Base-by-base conservation (phyloP, 2,888 invertebrate genomes). In the Colostygia pectinataria region DNA sequence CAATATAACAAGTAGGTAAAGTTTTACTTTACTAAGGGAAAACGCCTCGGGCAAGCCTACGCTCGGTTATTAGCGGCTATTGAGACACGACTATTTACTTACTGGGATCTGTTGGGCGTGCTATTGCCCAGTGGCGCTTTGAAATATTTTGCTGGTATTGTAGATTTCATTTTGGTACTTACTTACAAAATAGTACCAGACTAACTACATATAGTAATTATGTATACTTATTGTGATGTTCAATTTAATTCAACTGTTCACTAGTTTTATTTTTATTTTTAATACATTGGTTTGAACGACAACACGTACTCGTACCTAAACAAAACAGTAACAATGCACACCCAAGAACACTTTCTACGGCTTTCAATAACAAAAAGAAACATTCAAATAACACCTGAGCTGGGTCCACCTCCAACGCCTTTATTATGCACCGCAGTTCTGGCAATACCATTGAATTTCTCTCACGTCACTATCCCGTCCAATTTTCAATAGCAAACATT, bases 401-500 rank as follows among this genome's bases (percentile, higher is more conserved):
- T 40, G 31, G 25, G 36, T 41, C 36, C 44, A 53, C 38, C 46
- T 50, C 59, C 48, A 59, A 52, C 52, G 59, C 57, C 63, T 72
- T 68, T 75, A 73, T 71, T 76, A 79, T 77, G 75, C 77, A 77
- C 72, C 73, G 65, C 49, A 57, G 72, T 68, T 40, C 31, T 29
- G 39, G 23, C 20, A 29, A 40, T 23, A 65, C 77, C 76, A 77
- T 79, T 74, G 79, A 79, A 85, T 83, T 87, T 85, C 76, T 74
- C 81, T 86, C 87, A 87, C 88, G 85, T 83, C 82, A 83, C 74
- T 68, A 71, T 76, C 68, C 75, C 71, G 70, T 77, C 77, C 85
- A 84, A 88, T 85, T 88, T 89, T 81, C 87, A 87, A 88, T 86
- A 76, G 89, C 83, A 89, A 90, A 90, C 86, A 90, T 89, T 89